Percentiles rank a stretch among this genome's conserved stretches.
These are phyloP conservation scores for Apodemia duryi DNA, from an alignment of 2,888 invertebrate species.

Conservation along the genomic window DNA sequence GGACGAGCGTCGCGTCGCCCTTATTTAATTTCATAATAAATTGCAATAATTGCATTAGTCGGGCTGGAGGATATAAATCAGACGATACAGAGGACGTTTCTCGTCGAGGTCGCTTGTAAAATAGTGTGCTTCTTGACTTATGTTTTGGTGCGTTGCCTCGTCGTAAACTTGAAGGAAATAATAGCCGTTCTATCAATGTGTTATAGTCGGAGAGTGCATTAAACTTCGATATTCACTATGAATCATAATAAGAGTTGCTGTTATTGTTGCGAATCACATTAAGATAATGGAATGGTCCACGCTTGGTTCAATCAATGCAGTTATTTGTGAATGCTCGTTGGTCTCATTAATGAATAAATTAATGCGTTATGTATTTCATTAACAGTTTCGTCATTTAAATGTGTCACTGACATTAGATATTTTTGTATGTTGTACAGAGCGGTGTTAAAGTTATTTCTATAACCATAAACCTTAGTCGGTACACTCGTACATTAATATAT, in stretches of 20 bases:
- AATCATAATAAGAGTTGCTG: slow-evolving; percentile 31
- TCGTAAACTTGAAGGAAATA: slow-evolving; percentile 40
- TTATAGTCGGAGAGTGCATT: slow-evolving; percentile 36
- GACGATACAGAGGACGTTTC: slow-evolving; percentile 42
- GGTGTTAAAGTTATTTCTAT: too few relatives aligned
- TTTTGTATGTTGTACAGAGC: too few relatives aligned
- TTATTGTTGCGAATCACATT: slow-evolving; percentile 27
- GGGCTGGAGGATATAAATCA: slow-evolving; percentile 61
- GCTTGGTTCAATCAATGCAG: slow-evolving; percentile 9
- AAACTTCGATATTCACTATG: slow-evolving; percentile 33
- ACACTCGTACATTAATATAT: too few relatives aligned
- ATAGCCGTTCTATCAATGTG: slow-evolving; percentile 37
- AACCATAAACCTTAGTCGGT: too few relatives aligned
- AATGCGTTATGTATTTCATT: not conserved
- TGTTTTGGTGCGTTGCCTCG: slow-evolving; percentile 38
- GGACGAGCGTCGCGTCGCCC: slow-evolving; percentile 54
- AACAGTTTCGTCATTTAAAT: not conserved
- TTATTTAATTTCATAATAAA: slow-evolving; percentile 78
- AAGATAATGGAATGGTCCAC: slow-evolving; percentile 14
- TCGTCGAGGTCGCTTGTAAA: slow-evolving; percentile 43
- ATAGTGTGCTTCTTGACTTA: slow-evolving; percentile 32
- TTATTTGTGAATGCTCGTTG: slow-evolving; percentile 13
- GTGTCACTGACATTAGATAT: too few relatives aligned
- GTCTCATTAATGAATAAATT: slow-evolving; percentile 2
- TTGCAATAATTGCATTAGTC: slow-evolving; percentile 75